phyloP scores from a whole-genome alignment of 2,888 invertebrate species.

The Trypoxylon attenuatum region DNA sequence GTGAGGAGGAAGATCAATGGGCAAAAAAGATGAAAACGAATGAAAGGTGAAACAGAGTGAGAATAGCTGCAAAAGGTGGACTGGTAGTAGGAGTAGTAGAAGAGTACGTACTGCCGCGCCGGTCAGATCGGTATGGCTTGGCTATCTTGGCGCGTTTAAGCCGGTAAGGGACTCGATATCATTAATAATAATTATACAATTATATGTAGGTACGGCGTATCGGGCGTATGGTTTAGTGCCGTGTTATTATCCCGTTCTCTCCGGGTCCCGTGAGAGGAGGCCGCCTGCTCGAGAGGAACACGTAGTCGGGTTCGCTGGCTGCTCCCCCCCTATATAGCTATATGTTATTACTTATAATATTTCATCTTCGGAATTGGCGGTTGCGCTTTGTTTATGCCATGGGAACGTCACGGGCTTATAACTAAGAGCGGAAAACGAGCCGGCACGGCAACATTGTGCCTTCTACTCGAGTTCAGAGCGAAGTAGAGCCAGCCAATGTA shows the following conservation, averaged over 20 bases:
- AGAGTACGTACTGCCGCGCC: conserved; percentile 30
- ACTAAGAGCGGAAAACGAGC: conserved; percentile 62
- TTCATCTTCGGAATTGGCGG: conserved; percentile 75
- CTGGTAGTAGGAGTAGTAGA: conserved; percentile 45
- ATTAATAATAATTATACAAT: conserved; percentile 76
- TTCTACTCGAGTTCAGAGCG: too few species aligned
- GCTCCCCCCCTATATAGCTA: conserved; percentile 58
- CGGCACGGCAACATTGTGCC: neutral
- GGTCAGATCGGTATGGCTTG: conserved; percentile 31
- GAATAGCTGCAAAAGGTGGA: conserved; percentile 25
- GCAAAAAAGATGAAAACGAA: conserved; percentile 34
- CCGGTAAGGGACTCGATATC: conserved; percentile 71
- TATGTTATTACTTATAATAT: conserved; percentile 75
- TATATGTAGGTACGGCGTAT: conserved; percentile 72
- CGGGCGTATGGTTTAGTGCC: conserved; percentile 73
- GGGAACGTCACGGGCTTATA: conserved; percentile 69
- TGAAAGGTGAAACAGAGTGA: conserved; percentile 35
- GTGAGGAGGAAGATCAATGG: neutral
- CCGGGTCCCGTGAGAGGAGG: conserved; percentile 58
- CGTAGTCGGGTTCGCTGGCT: conserved; percentile 26
- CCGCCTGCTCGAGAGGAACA: conserved; percentile 30
- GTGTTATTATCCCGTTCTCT: conserved; percentile 73
- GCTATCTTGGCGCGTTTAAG: conserved; percentile 64
- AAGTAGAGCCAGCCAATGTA: too few species aligned
- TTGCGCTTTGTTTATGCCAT: conserved; percentile 75